phyloP scores from a whole-genome alignment of 2,888 invertebrate species.

The Cenopis cana region DNA sequence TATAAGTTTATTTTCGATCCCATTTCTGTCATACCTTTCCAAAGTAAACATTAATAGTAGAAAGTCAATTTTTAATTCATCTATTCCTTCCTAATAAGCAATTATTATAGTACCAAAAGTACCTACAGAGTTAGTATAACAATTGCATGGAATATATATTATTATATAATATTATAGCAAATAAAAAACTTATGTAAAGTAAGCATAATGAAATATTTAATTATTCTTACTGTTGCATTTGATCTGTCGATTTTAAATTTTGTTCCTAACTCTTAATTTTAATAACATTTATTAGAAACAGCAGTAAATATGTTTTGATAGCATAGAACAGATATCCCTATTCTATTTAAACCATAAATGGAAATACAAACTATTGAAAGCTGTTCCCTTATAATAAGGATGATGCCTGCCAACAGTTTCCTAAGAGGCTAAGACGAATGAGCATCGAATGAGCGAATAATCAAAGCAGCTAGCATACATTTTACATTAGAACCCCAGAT shows the following conservation, averaged over 20 bases:
- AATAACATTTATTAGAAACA: background rate
- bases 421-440: no score
- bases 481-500: background rate
- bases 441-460: no score
- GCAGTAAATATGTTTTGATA: background rate
- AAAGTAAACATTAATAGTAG: conserved; percentile 57
- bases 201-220: conserved; percentile 39
- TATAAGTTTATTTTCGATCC: conserved; percentile 25
- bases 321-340: background rate
- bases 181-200: conserved; percentile 49
- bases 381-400: no score
- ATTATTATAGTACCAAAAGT: conserved; percentile 75
- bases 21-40: conserved; percentile 35
- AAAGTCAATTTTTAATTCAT: conserved; percentile 79
- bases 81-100: conserved; percentile 80
- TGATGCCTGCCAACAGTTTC: no score
- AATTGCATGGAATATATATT: conserved; percentile 68
- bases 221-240: conserved; percentile 42
- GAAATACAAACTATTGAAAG: no score
- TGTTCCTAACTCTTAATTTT: conserved; percentile 43
- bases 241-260: conserved; percentile 32
- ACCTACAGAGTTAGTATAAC: conserved; percentile 72
- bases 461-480: background rate
- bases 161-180: conserved; percentile 51
- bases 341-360: background rate